Conservation (phyloP, 2,113 vertebrate species). For the Muntiacus muntjak region DNA sequence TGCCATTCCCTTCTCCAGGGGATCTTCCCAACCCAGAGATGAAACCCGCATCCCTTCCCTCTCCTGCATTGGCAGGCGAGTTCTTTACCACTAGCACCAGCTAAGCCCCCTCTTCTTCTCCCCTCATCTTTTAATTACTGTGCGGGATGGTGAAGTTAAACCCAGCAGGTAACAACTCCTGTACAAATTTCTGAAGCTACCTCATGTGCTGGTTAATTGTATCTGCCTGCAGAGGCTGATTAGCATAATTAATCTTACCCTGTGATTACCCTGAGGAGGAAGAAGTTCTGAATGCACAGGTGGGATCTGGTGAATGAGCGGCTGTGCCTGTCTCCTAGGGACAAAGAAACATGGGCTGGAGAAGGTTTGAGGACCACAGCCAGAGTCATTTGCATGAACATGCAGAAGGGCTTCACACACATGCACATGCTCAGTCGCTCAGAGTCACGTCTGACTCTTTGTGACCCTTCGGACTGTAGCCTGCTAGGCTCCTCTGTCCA, state of each 20-base stretch:
- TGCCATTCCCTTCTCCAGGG: not conserved
- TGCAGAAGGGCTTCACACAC: not conserved
- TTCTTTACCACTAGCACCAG: not conserved
- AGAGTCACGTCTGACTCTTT: not conserved
- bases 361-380: not conserved
- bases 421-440: fast-evolving
- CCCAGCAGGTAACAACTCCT: conserved; percentile 69
- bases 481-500: not conserved
- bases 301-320: conserved; percentile 44
- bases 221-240: conserved; percentile 71
- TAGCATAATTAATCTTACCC: conserved; percentile 78
- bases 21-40: not conserved
- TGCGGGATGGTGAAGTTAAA: conserved; percentile 70
- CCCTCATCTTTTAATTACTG: conserved; percentile 47
- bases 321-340: conserved; percentile 4
- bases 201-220: conserved; percentile 73
- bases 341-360: not conserved
- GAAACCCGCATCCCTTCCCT: not conserved
- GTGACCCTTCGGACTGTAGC: not conserved
- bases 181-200: conserved; percentile 61
- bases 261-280: conserved; percentile 75
- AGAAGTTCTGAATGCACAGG: conserved; percentile 65
- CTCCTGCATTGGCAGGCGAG: not conserved
- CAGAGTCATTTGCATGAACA: not conserved
- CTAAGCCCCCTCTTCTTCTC: not conserved